These are phyloP conservation scores for Drosophila anomalata DNA, from an alignment of 2,888 invertebrate genomes.

Conservation along the genomic window DNA sequence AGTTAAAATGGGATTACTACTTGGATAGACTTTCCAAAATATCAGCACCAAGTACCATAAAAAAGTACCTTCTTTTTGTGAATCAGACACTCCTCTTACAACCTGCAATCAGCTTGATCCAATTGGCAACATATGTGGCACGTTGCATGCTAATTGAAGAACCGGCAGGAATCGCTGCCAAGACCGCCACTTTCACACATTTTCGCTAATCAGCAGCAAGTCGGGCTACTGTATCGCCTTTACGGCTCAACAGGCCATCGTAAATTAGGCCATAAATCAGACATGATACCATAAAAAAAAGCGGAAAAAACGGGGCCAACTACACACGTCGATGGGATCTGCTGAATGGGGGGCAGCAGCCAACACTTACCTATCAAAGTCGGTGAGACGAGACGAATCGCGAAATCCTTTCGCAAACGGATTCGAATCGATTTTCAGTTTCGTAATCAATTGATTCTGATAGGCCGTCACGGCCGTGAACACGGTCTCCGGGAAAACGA, in stretches of 20 bases:
- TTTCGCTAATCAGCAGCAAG: constrained; percentile 70
- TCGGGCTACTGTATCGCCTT: constrained; percentile 62
- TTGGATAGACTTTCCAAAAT: background rate
- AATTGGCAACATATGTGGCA: constrained; percentile 19
- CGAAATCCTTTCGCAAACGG: constrained; percentile 99
- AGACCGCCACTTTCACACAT: constrained; percentile 67
- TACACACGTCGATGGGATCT: constrained; percentile 1
- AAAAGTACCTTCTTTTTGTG: background rate
- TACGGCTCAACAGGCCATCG: constrained; percentile 46
- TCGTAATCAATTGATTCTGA: constrained; percentile 99
- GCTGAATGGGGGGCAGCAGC: constrained; percentile 44
- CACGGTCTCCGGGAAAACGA: constrained; percentile 98
- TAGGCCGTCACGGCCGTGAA: constrained; percentile 99
- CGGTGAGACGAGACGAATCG: constrained; percentile 97
- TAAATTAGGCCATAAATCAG: constrained; percentile 74
- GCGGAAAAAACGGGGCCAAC: constrained; percentile 19
- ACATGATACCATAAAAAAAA: constrained; percentile 67
- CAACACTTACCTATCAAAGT: constrained; percentile 91
- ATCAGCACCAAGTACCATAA: background rate
- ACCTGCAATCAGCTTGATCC: constrained; percentile 14
- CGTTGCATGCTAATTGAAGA: constrained; percentile 43
- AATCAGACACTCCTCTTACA: background rate
- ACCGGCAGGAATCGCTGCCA: constrained; percentile 17
- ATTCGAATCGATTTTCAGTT: constrained; percentile 99
- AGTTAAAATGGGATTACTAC: too few species aligned